These are phyloP conservation scores for Heliconius sara DNA, from an alignment of 2,888 invertebrate species.

Conservation along the genomic window DNA sequence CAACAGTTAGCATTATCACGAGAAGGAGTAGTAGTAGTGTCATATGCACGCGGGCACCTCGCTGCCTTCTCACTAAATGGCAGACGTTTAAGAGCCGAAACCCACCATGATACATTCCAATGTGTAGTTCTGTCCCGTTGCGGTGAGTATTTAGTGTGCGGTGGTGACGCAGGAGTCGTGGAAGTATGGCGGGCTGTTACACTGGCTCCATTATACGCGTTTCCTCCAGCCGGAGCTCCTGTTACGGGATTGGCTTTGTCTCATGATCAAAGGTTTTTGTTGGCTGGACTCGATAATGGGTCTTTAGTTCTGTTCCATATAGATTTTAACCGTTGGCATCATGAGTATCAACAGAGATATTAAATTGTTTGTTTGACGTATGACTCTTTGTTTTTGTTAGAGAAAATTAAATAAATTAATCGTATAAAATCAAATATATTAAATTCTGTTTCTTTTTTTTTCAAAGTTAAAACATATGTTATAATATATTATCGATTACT, in stretches of 20 bases:
- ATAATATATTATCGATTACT: no score
- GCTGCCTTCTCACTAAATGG: conserved; percentile 98
- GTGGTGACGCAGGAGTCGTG: conserved; percentile 98
- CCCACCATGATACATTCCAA: conserved; percentile 97
- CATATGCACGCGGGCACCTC: conserved; percentile 95
- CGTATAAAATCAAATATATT: not conserved
- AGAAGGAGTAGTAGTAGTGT: conserved; percentile 97
- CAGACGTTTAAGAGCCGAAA: conserved; percentile 93
- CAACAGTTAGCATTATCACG: conserved; percentile 96
- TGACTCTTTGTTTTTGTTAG: not conserved
- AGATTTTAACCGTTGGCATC: conserved; percentile 99
- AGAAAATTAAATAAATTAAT: not conserved
- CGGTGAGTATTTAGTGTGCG: conserved; percentile 99
- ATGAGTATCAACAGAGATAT: conserved; percentile 97
- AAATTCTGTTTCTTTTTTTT: no score
- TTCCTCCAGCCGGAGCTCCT: conserved; percentile 98
- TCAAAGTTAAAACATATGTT: no score
- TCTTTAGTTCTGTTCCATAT: conserved; percentile 99
- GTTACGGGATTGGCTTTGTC: conserved; percentile 97
- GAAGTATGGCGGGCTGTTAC: conserved; percentile 99
- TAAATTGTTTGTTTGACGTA: conserved; percentile 67
- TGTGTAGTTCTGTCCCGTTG: conserved; percentile 97
- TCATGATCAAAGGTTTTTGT: conserved; percentile 98
- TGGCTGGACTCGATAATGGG: conserved; percentile 98
- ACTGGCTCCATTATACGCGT: conserved; percentile 97